These are phyloP conservation scores for Electrophaes corylata DNA, from an alignment of 2,888 invertebrate species.

Conservation along the genomic window DNA sequence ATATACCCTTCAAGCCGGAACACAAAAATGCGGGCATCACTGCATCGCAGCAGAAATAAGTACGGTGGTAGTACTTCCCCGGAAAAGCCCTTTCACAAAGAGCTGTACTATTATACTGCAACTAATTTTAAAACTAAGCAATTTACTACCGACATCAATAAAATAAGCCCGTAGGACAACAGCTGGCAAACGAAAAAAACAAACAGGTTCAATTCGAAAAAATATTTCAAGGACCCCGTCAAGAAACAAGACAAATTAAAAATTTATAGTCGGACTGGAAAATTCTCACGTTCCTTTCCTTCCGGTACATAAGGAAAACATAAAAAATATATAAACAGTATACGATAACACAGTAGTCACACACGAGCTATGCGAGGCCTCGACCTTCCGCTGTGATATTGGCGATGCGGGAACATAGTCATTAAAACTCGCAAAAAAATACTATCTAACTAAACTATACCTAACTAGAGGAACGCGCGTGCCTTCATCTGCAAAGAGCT, in stretches of 20 bases:
- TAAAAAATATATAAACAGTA: constrained; percentile 31
- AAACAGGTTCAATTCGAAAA: constrained; percentile 8
- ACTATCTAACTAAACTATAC: too few species aligned
- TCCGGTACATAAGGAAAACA: constrained; percentile 39
- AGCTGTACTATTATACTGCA: too few species aligned
- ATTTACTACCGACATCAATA: neutral
- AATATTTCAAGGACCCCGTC: constrained; percentile 20
- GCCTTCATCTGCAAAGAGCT: too few species aligned
- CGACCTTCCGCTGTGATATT: constrained; percentile 40
- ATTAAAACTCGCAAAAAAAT: constrained; percentile 16
- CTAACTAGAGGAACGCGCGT: too few species aligned
- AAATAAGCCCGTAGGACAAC: neutral
- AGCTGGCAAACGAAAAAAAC: constrained; percentile 2
- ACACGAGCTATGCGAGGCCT: constrained; percentile 39
- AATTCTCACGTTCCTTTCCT: constrained; percentile 27
- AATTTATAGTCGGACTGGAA: constrained; percentile 16
- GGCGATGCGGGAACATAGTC: constrained; percentile 18
- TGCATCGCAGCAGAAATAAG: too few species aligned
- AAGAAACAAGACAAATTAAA: constrained; percentile 23
- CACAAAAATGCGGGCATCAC: too few species aligned
- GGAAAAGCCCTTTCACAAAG: too few species aligned
- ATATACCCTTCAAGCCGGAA: too few species aligned
- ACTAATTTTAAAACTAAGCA: too few species aligned
- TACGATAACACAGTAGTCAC: constrained; percentile 32
- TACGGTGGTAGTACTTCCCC: too few species aligned